Percentiles rank a stretch among this genome's conserved stretches.
Evolutionary conservation across 2,113 vertebrate genomes (phyloP).

Genomic region (Ailurus styani): DNA sequence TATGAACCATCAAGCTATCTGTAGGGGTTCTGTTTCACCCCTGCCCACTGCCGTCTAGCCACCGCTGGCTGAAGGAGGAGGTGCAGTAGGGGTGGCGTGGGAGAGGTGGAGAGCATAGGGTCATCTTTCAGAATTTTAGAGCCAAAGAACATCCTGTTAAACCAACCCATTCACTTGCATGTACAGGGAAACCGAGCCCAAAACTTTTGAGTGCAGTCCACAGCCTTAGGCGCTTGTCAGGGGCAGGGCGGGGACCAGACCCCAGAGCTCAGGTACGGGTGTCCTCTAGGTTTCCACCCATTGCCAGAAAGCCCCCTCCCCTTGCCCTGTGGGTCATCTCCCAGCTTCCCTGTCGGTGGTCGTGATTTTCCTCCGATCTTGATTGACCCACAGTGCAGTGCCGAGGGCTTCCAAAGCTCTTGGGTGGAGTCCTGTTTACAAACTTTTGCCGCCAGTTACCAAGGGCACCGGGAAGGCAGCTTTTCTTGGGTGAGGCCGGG

Average conservation of each 20-base stretch:
- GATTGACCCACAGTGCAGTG: no score
- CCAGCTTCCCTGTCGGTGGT: not conserved
- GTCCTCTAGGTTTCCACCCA: accelerated
- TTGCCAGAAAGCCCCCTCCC: not conserved
- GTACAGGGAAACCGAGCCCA: not conserved
- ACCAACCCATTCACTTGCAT: not conserved
- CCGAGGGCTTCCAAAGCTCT: not conserved
- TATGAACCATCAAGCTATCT: not conserved
- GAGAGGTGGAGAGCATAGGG: not conserved
- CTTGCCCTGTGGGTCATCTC: not conserved
- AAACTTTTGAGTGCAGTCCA: not conserved
- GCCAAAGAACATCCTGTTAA: not conserved
- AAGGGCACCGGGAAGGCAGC: not conserved
- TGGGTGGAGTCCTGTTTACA: not conserved
- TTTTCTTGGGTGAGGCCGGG: not conserved
- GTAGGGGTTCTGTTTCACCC: not conserved
- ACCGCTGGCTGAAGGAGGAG: not conserved
- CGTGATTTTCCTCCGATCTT: not conserved
- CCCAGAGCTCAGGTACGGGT: accelerated
- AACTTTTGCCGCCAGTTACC: not conserved
- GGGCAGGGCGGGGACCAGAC: not conserved
- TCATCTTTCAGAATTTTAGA: not conserved
- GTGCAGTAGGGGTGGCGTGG: no score
- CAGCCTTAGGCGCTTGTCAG: not conserved
- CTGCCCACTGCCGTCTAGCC: not conserved